These are phyloP conservation scores for Allobates femoralis DNA, from an alignment of 2,797 vertebrate species.

Conservation along the genomic window DNA sequence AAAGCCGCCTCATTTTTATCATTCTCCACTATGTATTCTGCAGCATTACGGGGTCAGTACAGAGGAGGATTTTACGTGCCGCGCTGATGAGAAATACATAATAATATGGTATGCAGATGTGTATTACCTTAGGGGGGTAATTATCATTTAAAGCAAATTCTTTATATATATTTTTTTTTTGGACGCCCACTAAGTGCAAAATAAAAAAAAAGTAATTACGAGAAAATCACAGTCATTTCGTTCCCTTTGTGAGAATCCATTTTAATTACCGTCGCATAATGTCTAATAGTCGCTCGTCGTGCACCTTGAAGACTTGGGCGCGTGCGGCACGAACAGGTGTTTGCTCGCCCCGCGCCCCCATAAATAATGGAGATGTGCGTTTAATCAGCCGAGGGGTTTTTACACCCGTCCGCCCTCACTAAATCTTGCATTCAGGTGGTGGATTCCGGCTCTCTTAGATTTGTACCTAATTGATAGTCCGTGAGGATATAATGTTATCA, in stretches of 20 bases:
- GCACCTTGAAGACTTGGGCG: background rate
- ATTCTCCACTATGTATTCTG: background rate
- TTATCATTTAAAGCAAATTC: constrained; percentile 35
- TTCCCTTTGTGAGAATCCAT: constrained; percentile 37
- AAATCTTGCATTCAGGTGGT: constrained; percentile 54
- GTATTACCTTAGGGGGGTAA: background rate
- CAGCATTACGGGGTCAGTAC: background rate
- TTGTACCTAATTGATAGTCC: constrained; percentile 52
- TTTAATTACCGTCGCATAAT: constrained; percentile 40
- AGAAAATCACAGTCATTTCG: constrained; percentile 47
- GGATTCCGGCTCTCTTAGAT: constrained; percentile 32
- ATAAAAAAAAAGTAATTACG: constrained; percentile 38
- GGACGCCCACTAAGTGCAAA: constrained; percentile 10
- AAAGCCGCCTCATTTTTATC: background rate
- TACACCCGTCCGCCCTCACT: background rate
- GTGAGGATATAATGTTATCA: constrained; percentile 54
- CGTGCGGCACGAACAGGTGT: constrained; percentile 22
- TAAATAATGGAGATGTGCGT: constrained; percentile 22
- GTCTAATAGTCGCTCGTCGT: constrained; percentile 19
- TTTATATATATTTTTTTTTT: constrained; percentile 6
- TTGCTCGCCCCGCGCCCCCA: background rate
- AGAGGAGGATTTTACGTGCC: background rate
- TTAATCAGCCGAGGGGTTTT: constrained; percentile 28
- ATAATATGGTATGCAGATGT: no score
- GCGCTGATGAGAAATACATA: background rate